Evolutionary conservation across 2,888 invertebrate genomes (phyloP), one percentile per base, ranked within the genome.

Genomic region (Zele albiditarsus): DNA sequence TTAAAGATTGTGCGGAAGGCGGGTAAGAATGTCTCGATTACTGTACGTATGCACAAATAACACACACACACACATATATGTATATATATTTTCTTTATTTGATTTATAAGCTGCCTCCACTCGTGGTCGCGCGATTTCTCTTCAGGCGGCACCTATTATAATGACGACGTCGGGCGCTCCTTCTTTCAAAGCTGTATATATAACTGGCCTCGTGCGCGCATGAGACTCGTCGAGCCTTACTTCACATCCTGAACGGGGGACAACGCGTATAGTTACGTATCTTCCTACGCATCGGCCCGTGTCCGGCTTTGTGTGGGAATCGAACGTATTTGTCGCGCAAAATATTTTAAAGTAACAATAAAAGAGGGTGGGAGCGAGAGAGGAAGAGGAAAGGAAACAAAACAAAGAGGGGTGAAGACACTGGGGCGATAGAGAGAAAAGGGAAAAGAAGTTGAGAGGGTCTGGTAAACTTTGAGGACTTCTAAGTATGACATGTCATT

Each of bases 111-210:
- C 73, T 73, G 66, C 38, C 16, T 33, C 65, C 28, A 53, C 68
- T 75, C 38, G 46, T 63, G 62, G 68, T 74, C 77, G 75, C 78
- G 77, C 79, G 79, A 82, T 81, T 81, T 81, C 82, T 53, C 53
- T 80, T 79, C 79, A 67, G 75, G 79, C 81, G 80, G 81, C 79
- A 80, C 80, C 81, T 79, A 80, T 80, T 80, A 79, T 80, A 81
- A 80, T 80, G 78, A 80, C 81, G 79, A 80, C 79, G 78, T 78
- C 81, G 79, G 79, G 82, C 81, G 82, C 83, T 82, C 82, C 83
- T 82, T 78, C 72, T 77, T 79, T 76, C 78, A 77, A 77, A 76
- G n/a, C 14, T 8, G 20, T 53, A 53, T 53, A 53, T 53, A 20
- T 20, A 20, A 76, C 66, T 77, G 79, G 74, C 79, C 76, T 77